phyloP scores from a whole-genome alignment of 2,888 invertebrate species.

The Rhogogaster chlorosoma region DNA sequence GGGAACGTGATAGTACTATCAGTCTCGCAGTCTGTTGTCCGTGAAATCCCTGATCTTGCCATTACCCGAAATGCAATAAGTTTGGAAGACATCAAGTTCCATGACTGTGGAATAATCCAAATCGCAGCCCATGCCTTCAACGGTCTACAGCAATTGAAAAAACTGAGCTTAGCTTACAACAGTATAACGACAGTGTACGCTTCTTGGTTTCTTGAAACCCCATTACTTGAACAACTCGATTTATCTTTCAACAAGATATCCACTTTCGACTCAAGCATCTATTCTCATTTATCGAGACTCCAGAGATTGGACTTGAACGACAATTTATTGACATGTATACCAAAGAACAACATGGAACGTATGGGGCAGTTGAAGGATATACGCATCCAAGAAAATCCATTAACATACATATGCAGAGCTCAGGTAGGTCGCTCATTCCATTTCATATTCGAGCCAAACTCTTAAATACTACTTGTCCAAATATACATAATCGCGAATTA shows the following conservation, averaged over 20 bases:
- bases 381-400: slow-evolving; percentile 67
- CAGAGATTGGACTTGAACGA: slow-evolving; percentile 66
- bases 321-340: slow-evolving; percentile 67
- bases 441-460: neutral
- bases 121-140: slow-evolving; percentile 63
- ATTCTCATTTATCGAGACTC: slow-evolving; percentile 60
- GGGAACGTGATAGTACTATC: slow-evolving; percentile 59
- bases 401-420: slow-evolving; percentile 66
- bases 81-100: slow-evolving; percentile 64
- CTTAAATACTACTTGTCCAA: neutral
- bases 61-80: slow-evolving; percentile 60
- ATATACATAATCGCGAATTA: neutral
- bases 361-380: slow-evolving; percentile 67
- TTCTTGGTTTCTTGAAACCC: slow-evolving; percentile 64
- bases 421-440: slow-evolving; percentile 55
- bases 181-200: slow-evolving; percentile 61
- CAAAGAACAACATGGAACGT: slow-evolving; percentile 58
- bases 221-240: slow-evolving; percentile 67
- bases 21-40: slow-evolving; percentile 64
- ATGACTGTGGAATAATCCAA: slow-evolving; percentile 63
- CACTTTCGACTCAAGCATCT: slow-evolving; percentile 61
- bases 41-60: slow-evolving; percentile 57
- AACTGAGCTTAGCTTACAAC: slow-evolving; percentile 67
- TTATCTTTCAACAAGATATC: slow-evolving; percentile 67
- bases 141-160: slow-evolving; percentile 60